These are phyloP conservation scores for Microtus pennsylvanicus DNA, from an alignment of 2,113 vertebrate species.

Conservation along the genomic window DNA sequence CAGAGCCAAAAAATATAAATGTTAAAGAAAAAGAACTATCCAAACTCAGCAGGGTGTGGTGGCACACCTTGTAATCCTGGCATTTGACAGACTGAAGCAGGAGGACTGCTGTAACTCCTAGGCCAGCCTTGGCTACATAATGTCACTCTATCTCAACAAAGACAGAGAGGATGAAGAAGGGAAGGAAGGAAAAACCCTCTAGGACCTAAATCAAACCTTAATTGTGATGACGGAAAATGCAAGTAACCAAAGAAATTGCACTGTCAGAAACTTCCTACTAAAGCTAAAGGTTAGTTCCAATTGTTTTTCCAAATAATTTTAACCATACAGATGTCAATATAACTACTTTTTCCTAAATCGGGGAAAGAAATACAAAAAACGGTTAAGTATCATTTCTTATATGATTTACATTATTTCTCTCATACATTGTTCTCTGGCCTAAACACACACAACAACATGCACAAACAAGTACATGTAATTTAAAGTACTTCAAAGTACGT, in stretches of 20 bases:
- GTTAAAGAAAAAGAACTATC: neutral
- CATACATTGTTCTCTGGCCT: neutral
- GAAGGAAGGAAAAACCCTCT: neutral
- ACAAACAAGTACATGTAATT: neutral
- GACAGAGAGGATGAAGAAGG: neutral
- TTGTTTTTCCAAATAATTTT: slow-evolving; percentile 14
- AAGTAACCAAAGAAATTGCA: slow-evolving; percentile 48
- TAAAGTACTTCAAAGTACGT: slow-evolving; percentile 33
- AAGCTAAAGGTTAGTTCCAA: slow-evolving; percentile 52
- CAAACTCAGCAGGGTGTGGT: neutral
- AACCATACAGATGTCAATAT: slow-evolving; percentile 17
- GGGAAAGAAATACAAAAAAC: neutral
- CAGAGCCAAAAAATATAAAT: neutral
- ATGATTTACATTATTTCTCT: neutral
- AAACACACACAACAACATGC: slow-evolving; percentile 19
- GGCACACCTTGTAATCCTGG: neutral
- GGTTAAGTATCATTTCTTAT: slow-evolving; percentile 3
- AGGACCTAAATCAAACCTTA: slow-evolving; percentile 31
- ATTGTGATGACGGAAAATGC: neutral
- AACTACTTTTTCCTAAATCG: slow-evolving; percentile 54
- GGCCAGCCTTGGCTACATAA: neutral
- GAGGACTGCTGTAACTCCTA: neutral
- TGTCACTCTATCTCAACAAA: neutral
- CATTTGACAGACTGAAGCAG: neutral
- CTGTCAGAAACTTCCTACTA: slow-evolving; percentile 36